These are phyloP conservation scores for Megaustenia siamemsis DNA, from an alignment of 2,888 invertebrate genomes.

Conservation along the genomic window DNA sequence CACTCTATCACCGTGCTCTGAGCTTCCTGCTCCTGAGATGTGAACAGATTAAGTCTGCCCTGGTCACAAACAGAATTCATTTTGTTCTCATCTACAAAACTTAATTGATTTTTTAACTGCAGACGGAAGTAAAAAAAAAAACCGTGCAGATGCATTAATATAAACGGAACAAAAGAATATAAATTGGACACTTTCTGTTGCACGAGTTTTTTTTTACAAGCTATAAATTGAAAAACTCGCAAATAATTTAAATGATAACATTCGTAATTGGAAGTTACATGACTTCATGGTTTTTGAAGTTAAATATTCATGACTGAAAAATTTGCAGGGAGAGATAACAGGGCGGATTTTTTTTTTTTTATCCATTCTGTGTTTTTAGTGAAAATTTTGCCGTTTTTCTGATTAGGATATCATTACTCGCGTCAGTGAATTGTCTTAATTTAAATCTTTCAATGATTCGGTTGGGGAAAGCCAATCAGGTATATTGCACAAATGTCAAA, in stretches of 20 bases:
- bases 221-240: neutral
- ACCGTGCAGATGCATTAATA: neutral
- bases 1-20: no score
- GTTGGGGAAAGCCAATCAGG: neutral
- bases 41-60: neutral
- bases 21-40: no score
- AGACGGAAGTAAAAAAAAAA: neutral
- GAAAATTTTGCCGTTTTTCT: neutral
- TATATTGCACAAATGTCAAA: neutral
- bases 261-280: neutral
- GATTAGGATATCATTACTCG: slow-evolving; percentile 8
- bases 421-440: slow-evolving; percentile 4
- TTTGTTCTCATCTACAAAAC: neutral
- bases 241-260: neutral
- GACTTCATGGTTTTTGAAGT: neutral
- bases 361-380: no score
- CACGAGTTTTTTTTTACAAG: neutral
- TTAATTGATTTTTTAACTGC: neutral
- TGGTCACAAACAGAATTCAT: neutral
- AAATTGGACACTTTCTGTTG: neutral
- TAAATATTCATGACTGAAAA: neutral
- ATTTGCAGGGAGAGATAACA: no score
- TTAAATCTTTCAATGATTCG: slow-evolving; percentile 1
- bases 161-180: neutral
- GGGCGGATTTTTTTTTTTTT: no score